Conservation (phyloP, 2,797 vertebrate genomes). For the Peromyscus eremicus region DNA sequence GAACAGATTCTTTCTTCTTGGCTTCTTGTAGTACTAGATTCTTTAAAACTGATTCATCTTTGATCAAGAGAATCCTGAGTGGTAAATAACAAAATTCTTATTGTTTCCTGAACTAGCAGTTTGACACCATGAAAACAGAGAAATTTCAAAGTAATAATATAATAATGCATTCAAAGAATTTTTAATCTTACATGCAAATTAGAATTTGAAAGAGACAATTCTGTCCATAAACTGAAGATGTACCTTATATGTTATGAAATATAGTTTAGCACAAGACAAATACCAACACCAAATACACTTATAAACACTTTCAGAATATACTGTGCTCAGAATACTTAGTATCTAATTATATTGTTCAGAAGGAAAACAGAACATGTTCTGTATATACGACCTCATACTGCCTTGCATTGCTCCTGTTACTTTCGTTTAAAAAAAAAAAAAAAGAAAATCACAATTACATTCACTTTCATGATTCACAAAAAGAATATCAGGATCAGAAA, state of each 20-base stretch:
- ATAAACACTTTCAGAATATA: background rate
- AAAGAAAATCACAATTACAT: background rate
- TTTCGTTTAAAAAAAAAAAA: background rate
- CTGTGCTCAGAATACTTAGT: slow-evolving; percentile 32
- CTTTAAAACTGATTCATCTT: slow-evolving; percentile 94
- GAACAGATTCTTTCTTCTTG: slow-evolving; percentile 95
- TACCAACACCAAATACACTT: background rate
- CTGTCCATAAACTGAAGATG: slow-evolving; percentile 2
- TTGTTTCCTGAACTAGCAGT: slow-evolving; percentile 28
- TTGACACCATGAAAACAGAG: slow-evolving; percentile 48
- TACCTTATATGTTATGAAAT: slow-evolving; percentile 22
- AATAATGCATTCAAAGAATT: slow-evolving; percentile 24
- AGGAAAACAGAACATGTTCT: background rate
- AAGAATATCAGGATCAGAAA: background rate
- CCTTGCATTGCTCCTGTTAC: background rate
- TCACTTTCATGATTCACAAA: slow-evolving; percentile 25
- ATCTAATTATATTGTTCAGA: background rate
- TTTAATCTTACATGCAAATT: background rate
- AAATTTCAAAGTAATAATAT: background rate
- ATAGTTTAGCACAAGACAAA: background rate
- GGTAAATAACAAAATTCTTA: slow-evolving; percentile 69
- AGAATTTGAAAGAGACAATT: slow-evolving; percentile 1
- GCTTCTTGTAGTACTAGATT: slow-evolving; percentile 96
- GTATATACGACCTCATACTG: background rate
- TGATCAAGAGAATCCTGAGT: slow-evolving; percentile 93